Conservation (phyloP, 2,113 vertebrate genomes). For the Origma solitaria region DNA sequence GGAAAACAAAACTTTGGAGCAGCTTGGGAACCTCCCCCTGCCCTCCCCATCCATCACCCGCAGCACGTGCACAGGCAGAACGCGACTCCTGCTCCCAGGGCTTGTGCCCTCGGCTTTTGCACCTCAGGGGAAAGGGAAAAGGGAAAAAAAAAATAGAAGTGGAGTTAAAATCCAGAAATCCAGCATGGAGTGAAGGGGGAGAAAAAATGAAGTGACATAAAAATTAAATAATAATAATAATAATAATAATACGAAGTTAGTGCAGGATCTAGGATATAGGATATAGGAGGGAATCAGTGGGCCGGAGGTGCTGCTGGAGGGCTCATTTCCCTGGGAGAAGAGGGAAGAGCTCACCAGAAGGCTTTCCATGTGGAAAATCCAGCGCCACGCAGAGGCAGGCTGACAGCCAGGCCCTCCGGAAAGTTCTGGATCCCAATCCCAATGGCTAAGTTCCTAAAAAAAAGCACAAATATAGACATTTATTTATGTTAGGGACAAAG, state of each 20-base stretch:
- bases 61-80: background rate
- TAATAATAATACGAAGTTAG: background rate
- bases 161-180: background rate
- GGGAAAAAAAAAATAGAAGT: background rate
- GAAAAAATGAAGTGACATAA: background rate
- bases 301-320: background rate
- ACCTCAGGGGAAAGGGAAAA: background rate
- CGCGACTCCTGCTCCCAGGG: background rate
- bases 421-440: conserved; percentile 98
- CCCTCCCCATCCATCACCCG: background rate
- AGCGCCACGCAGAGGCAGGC: conserved; percentile 85
- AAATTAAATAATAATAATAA: background rate
- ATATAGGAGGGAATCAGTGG: accelerated
- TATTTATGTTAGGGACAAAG: background rate
- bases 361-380: conserved; percentile 88
- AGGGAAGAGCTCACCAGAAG: conserved; percentile 83
- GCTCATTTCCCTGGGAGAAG: accelerated
- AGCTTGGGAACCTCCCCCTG: background rate
- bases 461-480: background rate
- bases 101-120: background rate
- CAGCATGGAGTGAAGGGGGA: background rate
- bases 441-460: conserved; percentile 86
- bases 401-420: conserved; percentile 95
- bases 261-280: background rate
- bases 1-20: conserved; percentile 3